Evolutionary conservation across 2,888 invertebrate species (phyloP).

Genomic region (Drosophila flavopinicola): DNA sequence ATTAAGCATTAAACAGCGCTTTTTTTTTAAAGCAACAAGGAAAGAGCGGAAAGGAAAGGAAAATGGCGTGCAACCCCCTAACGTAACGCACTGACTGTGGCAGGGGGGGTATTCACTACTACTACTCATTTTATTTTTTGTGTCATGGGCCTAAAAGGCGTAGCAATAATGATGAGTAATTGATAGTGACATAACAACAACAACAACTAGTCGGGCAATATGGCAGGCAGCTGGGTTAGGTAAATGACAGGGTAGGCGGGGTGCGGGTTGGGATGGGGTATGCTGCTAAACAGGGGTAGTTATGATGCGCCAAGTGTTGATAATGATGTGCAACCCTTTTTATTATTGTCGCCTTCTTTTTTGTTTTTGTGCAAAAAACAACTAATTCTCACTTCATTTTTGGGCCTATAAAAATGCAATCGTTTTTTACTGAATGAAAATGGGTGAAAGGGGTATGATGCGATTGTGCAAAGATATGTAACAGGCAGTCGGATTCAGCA

Average conservation of each 20-base stretch:
- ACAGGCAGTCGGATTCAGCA: too few species aligned
- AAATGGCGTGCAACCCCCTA: slow-evolving; percentile 50
- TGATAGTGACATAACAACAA: slow-evolving; percentile 73
- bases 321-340: slow-evolving; percentile 67
- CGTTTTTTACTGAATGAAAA: background rate
- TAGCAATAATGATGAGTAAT: slow-evolving; percentile 78
- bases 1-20: slow-evolving; percentile 50
- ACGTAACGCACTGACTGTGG: background rate
- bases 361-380: slow-evolving; percentile 47
- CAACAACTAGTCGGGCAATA: slow-evolving; percentile 36
- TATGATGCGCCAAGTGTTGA: slow-evolving; percentile 64
- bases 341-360: slow-evolving; percentile 32
- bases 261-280: slow-evolving; percentile 17
- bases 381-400: slow-evolving; percentile 69
- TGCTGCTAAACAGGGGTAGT: slow-evolving; percentile 28
- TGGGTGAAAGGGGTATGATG: background rate
- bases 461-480: background rate
- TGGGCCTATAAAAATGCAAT: slow-evolving; percentile 74
- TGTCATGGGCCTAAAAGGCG: slow-evolving; percentile 43
- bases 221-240: slow-evolving; percentile 33
- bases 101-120: slow-evolving; percentile 1
- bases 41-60: slow-evolving; percentile 19
- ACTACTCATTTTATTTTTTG: background rate
- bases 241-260: slow-evolving; percentile 19
- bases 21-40: too few species aligned